Evolutionary conservation across 1,140 invertebrate species (phyloP).

Genomic region (Drosophila cardini): DNA sequence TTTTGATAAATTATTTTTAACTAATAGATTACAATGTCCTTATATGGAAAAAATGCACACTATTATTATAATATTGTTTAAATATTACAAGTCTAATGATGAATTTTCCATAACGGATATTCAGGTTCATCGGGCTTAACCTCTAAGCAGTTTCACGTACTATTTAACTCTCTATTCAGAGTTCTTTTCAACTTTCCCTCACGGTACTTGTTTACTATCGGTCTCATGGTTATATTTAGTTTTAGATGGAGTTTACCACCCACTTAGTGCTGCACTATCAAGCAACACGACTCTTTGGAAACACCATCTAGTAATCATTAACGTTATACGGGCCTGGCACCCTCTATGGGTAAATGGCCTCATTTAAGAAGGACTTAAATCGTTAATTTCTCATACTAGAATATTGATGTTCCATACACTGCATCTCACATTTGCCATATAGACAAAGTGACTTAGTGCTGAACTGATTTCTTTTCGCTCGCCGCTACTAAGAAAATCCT

Average conservation of each 20-base stretch:
- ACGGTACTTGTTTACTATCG: too few species aligned
- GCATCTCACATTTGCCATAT: slow-evolving; percentile 32
- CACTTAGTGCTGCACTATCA: slow-evolving; percentile 92
- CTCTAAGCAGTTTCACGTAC: slow-evolving; percentile 56
- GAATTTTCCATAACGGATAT: slow-evolving; percentile 59
- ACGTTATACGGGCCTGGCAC: slow-evolving; percentile 63
- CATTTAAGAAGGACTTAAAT: slow-evolving; percentile 70
- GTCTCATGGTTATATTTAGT: too few species aligned
- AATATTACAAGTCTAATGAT: slow-evolving; percentile 25
- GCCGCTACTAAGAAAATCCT: slow-evolving; percentile 92
- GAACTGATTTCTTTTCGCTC: too few species aligned
- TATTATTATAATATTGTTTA: too few species aligned
- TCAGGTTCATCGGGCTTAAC: slow-evolving; percentile 57
- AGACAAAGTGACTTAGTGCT: too few species aligned
- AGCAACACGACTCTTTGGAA: slow-evolving; percentile 88
- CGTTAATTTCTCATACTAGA: slow-evolving; percentile 79
- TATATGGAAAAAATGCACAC: too few species aligned
- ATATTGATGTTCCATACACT: slow-evolving; percentile 58
- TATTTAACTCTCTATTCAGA: slow-evolving; percentile 86
- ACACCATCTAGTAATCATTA: slow-evolving; percentile 86
- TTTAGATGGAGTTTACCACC: too few species aligned
- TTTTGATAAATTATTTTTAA: slow-evolving; percentile 41
- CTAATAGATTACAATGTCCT: too few species aligned
- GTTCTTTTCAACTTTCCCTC: too few species aligned
- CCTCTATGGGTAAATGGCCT: slow-evolving; percentile 87